Conservation (phyloP, 2,113 vertebrate species). For the Ameiurus melas region DNA sequence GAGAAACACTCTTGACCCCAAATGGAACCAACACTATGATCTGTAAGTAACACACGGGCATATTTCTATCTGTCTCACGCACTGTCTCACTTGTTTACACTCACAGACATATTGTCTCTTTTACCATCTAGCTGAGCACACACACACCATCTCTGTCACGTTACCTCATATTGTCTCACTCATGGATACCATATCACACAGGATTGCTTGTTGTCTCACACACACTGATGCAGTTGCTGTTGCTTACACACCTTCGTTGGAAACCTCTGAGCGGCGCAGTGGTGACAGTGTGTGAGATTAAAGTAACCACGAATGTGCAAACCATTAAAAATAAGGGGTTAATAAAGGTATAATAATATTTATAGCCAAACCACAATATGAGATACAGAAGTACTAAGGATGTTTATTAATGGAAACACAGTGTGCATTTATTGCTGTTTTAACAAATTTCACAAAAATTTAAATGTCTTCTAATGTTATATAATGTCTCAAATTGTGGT, state of each 20-base stretch:
- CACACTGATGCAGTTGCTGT: background rate
- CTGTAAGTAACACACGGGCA: constrained; percentile 91
- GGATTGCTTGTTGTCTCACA: background rate
- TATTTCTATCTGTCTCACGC: constrained; percentile 8
- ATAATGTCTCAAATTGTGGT: background rate
- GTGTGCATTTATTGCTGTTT: background rate
- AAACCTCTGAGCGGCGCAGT: background rate
- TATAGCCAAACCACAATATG: background rate
- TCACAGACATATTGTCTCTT: background rate
- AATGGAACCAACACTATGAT: constrained; percentile 99
- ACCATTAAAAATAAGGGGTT: background rate
- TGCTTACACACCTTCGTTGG: background rate
- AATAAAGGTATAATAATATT: background rate
- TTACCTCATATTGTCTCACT: background rate
- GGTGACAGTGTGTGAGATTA: background rate
- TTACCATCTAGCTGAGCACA: background rate
- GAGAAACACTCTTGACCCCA: constrained; percentile 98
- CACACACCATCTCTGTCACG: background rate
- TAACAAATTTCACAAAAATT: background rate
- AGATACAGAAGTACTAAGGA: background rate
- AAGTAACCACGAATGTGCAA: background rate
- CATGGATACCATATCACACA: background rate
- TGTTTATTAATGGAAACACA: background rate
- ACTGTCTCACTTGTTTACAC: background rate
- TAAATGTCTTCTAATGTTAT: background rate